phyloP scores from a whole-genome alignment of 2,888 invertebrate species.

The Ennomos fuscantarius region DNA sequence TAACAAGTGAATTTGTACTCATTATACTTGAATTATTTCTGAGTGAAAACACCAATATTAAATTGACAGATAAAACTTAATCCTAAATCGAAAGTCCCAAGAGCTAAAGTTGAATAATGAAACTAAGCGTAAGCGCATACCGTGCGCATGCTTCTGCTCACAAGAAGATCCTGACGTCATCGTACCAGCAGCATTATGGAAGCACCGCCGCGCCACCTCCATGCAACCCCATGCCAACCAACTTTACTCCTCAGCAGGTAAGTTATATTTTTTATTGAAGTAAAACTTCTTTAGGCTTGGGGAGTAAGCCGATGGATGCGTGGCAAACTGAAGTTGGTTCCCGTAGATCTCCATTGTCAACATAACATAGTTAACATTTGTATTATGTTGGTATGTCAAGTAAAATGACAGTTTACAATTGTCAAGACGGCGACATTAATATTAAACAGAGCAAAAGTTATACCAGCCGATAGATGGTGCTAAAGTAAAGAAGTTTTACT shows the following conservation, averaged over 20 bases:
- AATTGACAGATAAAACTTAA: slow-evolving; percentile 7
- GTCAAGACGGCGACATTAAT: no score
- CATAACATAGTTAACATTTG: no score
- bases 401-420: no score
- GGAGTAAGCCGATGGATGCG: no score
- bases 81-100: slow-evolving; percentile 24
- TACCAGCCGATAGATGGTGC: no score
- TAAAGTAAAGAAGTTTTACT: no score
- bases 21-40: no score
- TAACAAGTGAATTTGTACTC: not conserved
- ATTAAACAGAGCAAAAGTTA: no score
- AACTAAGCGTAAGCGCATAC: slow-evolving; percentile 95
- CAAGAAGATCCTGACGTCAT: slow-evolving; percentile 92
- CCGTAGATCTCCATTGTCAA: no score
- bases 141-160: slow-evolving; percentile 95
- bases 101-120: slow-evolving; percentile 81
- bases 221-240: slow-evolving; percentile 73
- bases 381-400: no score
- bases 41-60: slow-evolving; percentile 8
- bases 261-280: slow-evolving; percentile 39
- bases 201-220: slow-evolving; percentile 87
- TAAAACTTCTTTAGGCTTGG: no score
- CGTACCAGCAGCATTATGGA: slow-evolving; percentile 92
- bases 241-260: slow-evolving; percentile 74
- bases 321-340: no score